Conservation (phyloP, 2,888 invertebrate species). For the Dryobotodes eremita region DNA sequence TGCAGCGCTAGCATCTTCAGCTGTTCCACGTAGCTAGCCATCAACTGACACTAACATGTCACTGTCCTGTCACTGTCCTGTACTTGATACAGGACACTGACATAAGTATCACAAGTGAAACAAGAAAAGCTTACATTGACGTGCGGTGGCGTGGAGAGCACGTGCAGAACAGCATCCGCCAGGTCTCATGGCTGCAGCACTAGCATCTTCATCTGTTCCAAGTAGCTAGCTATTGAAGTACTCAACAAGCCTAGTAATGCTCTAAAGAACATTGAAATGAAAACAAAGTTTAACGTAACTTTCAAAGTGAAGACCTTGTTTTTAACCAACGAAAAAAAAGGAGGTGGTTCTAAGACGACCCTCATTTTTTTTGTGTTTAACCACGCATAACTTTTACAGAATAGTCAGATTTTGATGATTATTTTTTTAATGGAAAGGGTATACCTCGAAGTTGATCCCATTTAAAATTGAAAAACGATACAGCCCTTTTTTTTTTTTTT, state of each 20-base stretch:
- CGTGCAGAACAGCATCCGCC: constrained; percentile 91
- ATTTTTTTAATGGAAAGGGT: too few species aligned
- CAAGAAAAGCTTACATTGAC: constrained; percentile 32
- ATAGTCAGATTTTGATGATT: too few species aligned
- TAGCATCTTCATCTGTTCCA: constrained; percentile 70
- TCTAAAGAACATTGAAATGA: constrained; percentile 20
- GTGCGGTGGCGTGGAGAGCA: constrained; percentile 84
- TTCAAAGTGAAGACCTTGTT: constrained; percentile 7
- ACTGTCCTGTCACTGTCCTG: too few species aligned
- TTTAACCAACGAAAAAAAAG: too few species aligned
- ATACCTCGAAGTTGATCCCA: too few species aligned
- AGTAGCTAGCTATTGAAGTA: constrained; percentile 83
- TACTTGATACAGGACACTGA: neutral
- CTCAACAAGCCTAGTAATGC: constrained; percentile 91
- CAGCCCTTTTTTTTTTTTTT: too few species aligned
- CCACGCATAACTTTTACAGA: too few species aligned
- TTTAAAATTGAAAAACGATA: too few species aligned
- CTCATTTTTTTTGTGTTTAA: too few species aligned
- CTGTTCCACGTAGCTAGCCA: constrained; percentile 53
- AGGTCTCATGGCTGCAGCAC: constrained; percentile 89
- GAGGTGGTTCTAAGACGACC: too few species aligned
- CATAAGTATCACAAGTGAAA: neutral
- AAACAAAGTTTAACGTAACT: neutral
- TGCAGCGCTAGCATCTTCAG: constrained; percentile 77
- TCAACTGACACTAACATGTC: neutral